phyloP scores from a whole-genome alignment of 1,140 invertebrate species.

The Drosophila arawakana region DNA sequence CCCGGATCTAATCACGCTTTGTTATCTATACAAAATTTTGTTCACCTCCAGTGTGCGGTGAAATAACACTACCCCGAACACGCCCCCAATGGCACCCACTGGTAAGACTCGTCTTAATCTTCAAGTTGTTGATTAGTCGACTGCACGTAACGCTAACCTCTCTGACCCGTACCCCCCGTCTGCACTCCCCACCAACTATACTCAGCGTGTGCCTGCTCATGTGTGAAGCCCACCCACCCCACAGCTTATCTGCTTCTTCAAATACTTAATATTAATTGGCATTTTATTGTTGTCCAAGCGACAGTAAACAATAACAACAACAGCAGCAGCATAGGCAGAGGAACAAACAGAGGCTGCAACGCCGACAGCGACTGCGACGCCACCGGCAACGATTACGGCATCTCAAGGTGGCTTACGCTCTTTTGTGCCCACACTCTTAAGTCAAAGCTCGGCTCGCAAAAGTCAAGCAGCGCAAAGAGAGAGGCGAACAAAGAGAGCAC shows the following conservation, averaged over 20 bases:
- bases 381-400: slow-evolving; percentile 44
- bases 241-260: slow-evolving; percentile 4
- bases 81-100: background rate
- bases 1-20: slow-evolving; percentile 5
- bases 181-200: too few species aligned
- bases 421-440: background rate
- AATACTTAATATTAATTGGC: slow-evolving; percentile 45
- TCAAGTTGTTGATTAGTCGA: slow-evolving; percentile 36
- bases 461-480: slow-evolving; percentile 1
- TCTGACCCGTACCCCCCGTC: slow-evolving; percentile 1
- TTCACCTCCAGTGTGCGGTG: slow-evolving; percentile 37
- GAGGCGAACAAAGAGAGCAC: background rate
- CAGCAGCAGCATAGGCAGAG: background rate
- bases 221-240: slow-evolving; percentile 39
- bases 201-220: slow-evolving; percentile 15
- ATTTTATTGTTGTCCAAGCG: slow-evolving; percentile 35
- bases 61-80: background rate
- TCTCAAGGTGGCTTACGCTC: slow-evolving; percentile 24
- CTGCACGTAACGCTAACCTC: slow-evolving; percentile 36
- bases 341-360: background rate
- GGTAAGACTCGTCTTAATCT: slow-evolving; percentile 41
- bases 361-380: slow-evolving; percentile 3
- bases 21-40: slow-evolving; percentile 24
- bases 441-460: slow-evolving; percentile 25
- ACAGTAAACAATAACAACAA: slow-evolving; percentile 28